phyloP scores from a whole-genome alignment of 2,113 vertebrate genomes.

The Esox niger region DNA sequence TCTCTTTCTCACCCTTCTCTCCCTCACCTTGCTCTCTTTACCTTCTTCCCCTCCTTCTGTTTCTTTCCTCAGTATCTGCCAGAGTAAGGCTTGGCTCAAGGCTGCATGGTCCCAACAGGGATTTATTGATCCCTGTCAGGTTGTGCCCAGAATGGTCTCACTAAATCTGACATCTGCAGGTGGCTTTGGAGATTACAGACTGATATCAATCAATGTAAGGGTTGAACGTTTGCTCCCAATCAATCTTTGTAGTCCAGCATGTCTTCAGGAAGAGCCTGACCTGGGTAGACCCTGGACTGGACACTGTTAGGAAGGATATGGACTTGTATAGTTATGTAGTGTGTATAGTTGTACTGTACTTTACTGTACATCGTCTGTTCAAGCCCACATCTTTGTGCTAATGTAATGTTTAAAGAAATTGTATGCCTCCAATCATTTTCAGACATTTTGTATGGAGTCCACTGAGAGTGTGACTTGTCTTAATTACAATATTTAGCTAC shows the following conservation, averaged over 20 bases:
- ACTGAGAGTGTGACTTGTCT: neutral
- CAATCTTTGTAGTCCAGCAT: neutral
- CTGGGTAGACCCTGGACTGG: neutral
- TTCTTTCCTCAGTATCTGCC: neutral
- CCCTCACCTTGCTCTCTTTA: neutral
- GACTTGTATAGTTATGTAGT: no score
- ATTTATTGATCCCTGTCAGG: conserved; percentile 4
- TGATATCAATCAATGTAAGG: conserved; percentile 6
- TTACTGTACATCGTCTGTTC: neutral
- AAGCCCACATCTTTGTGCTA: neutral
- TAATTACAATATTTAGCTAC: neutral
- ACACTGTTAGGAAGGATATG: neutral
- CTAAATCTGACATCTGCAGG: conserved; percentile 2
- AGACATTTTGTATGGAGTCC: neutral
- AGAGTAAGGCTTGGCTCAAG: neutral
- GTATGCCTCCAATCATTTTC: neutral
- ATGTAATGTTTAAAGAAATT: neutral
- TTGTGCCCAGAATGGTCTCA: neutral
- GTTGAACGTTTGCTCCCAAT: neutral
- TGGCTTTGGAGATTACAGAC: conserved; percentile 8
- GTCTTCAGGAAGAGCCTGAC: neutral
- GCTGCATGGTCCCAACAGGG: neutral
- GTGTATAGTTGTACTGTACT: neutral
- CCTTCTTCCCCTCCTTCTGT: neutral
- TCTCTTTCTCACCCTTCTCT: neutral